A percentile compares a stretch with the other conserved stretches of the same genome.
These are phyloP conservation scores for Copidosoma aretas DNA, from an alignment of 2,888 invertebrate genomes.

Conservation along the genomic window DNA sequence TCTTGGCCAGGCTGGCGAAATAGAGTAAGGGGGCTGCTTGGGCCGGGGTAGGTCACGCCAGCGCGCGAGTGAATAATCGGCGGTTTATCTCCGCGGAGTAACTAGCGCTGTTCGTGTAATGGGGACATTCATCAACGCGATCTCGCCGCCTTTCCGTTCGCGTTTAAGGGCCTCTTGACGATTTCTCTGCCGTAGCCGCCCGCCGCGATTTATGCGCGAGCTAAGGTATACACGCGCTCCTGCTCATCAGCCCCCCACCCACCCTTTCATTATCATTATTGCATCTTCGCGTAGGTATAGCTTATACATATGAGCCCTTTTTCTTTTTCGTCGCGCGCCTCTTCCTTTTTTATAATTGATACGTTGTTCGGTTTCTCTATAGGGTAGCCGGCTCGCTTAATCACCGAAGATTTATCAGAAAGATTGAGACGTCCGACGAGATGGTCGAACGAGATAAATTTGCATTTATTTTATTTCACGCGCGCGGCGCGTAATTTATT, in stretches of 20 bases:
- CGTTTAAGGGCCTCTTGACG: conserved; percentile 56
- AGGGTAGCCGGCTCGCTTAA: conserved; percentile 33
- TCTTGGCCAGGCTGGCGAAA: conserved; percentile 25
- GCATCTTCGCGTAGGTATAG: background rate
- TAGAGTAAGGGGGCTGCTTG: conserved; percentile 29
- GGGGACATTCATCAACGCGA: conserved; percentile 61
- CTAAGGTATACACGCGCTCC: too few species aligned
- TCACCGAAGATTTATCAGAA: conserved; percentile 38
- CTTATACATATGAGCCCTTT: background rate
- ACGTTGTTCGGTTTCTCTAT: conserved; percentile 28
- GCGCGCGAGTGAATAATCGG: conserved; percentile 60
- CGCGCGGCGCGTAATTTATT: conserved; percentile 28
- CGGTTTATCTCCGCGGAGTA: conserved; percentile 61
- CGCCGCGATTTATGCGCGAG: background rate
- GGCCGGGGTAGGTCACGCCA: conserved; percentile 60
- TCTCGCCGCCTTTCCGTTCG: conserved; percentile 57
- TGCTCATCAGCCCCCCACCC: conserved; percentile 16
- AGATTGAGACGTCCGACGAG: conserved; percentile 38
- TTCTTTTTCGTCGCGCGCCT: background rate
- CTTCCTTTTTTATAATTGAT: conserved; percentile 31
- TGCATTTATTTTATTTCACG: conserved; percentile 37
- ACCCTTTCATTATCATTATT: conserved; percentile 2
- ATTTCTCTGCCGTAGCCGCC: conserved; percentile 43
- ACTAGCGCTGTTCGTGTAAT: conserved; percentile 62
- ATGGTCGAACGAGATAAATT: conserved; percentile 39